Evolutionary conservation across 2,888 invertebrate genomes (phyloP).

Genomic region (Spisula subtruncata): DNA sequence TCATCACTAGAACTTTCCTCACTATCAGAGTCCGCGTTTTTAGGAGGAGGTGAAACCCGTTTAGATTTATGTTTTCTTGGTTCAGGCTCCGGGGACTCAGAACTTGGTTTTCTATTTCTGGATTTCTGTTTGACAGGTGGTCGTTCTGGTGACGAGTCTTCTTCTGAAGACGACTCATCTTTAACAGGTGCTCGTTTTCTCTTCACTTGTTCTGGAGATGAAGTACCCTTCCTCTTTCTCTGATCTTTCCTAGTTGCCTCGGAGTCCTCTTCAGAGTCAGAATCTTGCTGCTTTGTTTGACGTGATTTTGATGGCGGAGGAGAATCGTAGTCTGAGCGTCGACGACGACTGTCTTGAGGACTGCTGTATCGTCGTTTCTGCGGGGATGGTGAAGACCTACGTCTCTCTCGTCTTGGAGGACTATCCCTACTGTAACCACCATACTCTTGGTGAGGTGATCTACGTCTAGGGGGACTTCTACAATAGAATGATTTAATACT

Average conservation of each 20-base stretch:
- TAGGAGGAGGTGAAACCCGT: background rate
- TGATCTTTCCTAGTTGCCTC: slow-evolving; percentile 18
- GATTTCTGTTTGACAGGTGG: slow-evolving; percentile 53
- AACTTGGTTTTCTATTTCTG: slow-evolving; percentile 64
- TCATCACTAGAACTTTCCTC: slow-evolving; percentile 54
- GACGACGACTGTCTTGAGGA: slow-evolving; percentile 47
- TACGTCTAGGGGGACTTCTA: slow-evolving; percentile 60
- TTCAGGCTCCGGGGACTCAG: slow-evolving; percentile 49
- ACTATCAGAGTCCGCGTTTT: slow-evolving; percentile 35
- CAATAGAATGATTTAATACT: slow-evolving; percentile 17
- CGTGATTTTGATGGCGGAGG: slow-evolving; percentile 34
- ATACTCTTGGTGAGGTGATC: slow-evolving; percentile 1
- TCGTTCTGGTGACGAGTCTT: slow-evolving; percentile 66
- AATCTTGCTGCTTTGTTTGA: slow-evolving; percentile 11
- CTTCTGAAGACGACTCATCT: slow-evolving; percentile 57
- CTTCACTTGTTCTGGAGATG: slow-evolving; percentile 22
- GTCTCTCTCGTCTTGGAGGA: slow-evolving; percentile 44
- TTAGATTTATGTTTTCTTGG: slow-evolving; percentile 32
- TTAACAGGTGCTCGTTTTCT: slow-evolving; percentile 23
- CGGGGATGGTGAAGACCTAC: slow-evolving; percentile 62
- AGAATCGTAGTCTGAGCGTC: slow-evolving; percentile 12
- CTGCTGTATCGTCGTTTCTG: slow-evolving; percentile 41
- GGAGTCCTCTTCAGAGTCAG: background rate
- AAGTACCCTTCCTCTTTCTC: slow-evolving; percentile 35
- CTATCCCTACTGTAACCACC: slow-evolving; percentile 30